A percentile compares a stretch with the other conserved stretches of the same genome.
Conservation (phyloP, 2,888 invertebrate species). For the Synanthedon andrenaeformis region DNA sequence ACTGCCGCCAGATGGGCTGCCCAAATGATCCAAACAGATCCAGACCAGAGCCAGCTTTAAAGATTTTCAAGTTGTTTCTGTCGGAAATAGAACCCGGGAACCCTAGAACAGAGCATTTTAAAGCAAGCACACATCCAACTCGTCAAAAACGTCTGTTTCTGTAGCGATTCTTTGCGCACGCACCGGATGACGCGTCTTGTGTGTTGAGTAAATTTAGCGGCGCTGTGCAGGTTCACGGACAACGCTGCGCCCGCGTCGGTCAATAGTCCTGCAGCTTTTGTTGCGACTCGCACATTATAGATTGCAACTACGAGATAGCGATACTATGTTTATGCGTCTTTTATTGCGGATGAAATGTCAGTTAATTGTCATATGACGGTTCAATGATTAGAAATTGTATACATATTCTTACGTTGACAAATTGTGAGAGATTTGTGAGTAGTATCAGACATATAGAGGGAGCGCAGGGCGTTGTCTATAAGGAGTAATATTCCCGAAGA, state of each 20-base stretch:
- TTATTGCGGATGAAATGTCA: conserved; percentile 1
- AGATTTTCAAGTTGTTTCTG: no score
- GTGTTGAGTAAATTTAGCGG: conserved; percentile 55
- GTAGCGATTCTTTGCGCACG: conserved; percentile 4
- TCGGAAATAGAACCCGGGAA: no score
- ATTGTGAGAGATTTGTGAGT: no score
- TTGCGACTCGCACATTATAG: conserved; percentile 21
- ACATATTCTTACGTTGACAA: not conserved
- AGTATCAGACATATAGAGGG: no score
- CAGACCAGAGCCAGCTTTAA: no score
- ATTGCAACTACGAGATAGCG: not conserved
- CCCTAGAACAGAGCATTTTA: no score
- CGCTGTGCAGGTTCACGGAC: conserved; percentile 56
- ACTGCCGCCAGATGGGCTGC: no score
- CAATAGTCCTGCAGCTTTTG: conserved; percentile 42
- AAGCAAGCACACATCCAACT: no score
- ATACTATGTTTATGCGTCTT: not conserved
- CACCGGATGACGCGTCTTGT: conserved; percentile 56
- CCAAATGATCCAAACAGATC: no score
- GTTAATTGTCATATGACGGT: not conserved
- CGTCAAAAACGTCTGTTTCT: not conserved
- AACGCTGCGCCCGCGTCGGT: conserved; percentile 28
- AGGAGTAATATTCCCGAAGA: no score
- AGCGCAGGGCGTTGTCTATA: no score
- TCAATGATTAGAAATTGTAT: not conserved